Evolutionary conservation across 2,888 invertebrate genomes (phyloP).

Genomic region (Anthrax anthrax): DNA sequence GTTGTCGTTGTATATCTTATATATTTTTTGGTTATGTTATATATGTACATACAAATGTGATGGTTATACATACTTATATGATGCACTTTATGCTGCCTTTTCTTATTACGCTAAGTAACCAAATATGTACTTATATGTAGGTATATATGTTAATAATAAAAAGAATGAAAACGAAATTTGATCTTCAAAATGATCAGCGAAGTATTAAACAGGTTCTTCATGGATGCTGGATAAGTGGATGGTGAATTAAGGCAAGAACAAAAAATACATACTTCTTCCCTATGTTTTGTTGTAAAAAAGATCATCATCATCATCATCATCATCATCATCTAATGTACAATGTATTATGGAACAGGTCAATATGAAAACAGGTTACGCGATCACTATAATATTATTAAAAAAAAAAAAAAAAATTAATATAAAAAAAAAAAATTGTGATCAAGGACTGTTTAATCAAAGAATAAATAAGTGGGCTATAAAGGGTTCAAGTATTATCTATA

Average conservation of each 20-base stretch:
- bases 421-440: not conserved
- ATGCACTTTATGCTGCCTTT: no score
- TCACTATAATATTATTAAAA: not conserved
- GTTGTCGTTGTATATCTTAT: no score
- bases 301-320: no score
- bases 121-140: no score
- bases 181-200: constrained; percentile 5
- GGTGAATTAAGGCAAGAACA: no score
- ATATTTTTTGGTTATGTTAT: no score
- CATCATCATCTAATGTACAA: no score
- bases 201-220: constrained; percentile 5
- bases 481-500: not conserved
- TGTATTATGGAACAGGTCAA: not conserved
- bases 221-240: not conserved
- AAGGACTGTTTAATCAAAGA: not conserved
- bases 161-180: constrained; percentile 1
- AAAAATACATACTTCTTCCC: not conserved
- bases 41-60: no score
- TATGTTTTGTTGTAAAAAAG: not conserved
- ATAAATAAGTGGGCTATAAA: not conserved
- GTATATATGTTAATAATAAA: no score
- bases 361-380: not conserved
- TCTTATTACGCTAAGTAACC: no score
- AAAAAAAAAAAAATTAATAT: no score
- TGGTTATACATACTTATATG: no score